A percentile compares a stretch with the other conserved stretches of the same genome.
Evolutionary conservation across 2,888 invertebrate genomes (phyloP).

Genomic region (Lasioglossum pauxillum): DNA sequence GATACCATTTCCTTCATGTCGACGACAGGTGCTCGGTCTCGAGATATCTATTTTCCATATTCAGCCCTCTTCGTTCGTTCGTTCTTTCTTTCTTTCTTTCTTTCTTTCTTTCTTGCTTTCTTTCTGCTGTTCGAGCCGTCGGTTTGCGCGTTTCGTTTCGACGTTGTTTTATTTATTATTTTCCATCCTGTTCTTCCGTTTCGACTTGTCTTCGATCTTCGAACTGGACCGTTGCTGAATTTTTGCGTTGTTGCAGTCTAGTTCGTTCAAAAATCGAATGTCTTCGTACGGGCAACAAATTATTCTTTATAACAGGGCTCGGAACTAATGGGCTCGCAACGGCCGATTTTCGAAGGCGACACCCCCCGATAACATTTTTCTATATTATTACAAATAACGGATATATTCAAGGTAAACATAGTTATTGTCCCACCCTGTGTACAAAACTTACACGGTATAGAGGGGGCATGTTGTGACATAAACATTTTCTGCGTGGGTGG

Average conservation of each 20-base stretch:
- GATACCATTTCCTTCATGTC: slow-evolving; percentile 73
- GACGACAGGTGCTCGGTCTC: slow-evolving; percentile 67
- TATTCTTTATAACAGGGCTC: too few relatives aligned
- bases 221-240: slow-evolving; percentile 16
- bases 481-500: too few relatives aligned
- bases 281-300: too few relatives aligned
- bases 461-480: too few relatives aligned
- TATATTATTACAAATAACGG: too few relatives aligned
- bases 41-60: slow-evolving; percentile 72
- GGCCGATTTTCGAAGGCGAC: too few relatives aligned
- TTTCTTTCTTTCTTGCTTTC: slow-evolving; percentile 3
- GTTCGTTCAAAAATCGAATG: too few relatives aligned
- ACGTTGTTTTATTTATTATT: slow-evolving; percentile 24
- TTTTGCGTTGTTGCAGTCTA: slow-evolving; percentile 9
- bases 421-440: too few relatives aligned
- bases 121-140: slow-evolving; percentile 19
- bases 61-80: slow-evolving; percentile 27
- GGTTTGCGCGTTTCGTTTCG: slow-evolving; percentile 32
- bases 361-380: too few relatives aligned
- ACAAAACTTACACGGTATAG: too few relatives aligned
- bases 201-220: background rate
- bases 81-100: background rate
- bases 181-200: background rate
- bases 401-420: too few relatives aligned
- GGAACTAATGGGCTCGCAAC: too few relatives aligned